These are phyloP conservation scores for Bucco capensis DNA, from an alignment of 2,113 vertebrate genomes.

Conservation along the genomic window DNA sequence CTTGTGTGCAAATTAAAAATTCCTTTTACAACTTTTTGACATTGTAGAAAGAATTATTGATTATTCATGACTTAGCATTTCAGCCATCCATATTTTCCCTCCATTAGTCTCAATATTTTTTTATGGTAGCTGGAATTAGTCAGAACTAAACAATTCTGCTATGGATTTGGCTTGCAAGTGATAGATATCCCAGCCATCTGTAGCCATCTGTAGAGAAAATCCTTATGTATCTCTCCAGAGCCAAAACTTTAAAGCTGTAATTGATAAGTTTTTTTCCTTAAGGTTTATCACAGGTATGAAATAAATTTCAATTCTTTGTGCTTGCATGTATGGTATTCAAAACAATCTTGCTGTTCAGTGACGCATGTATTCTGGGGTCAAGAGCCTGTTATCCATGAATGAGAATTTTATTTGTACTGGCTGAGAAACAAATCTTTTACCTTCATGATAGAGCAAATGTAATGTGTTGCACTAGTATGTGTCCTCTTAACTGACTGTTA, in stretches of 20 bases:
- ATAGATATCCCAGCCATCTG: background rate
- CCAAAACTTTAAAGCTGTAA: background rate
- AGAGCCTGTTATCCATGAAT: background rate
- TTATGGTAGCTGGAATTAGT: background rate
- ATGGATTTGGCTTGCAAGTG: background rate
- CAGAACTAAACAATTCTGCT: background rate
- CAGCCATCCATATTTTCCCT: background rate
- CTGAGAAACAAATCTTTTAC: background rate
- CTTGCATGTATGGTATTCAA: background rate
- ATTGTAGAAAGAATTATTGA: background rate
- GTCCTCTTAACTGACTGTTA: background rate
- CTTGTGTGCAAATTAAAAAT: background rate
- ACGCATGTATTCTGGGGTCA: background rate
- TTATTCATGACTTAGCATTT: background rate
- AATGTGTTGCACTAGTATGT: background rate
- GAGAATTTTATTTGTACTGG: background rate
- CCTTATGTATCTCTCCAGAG: background rate
- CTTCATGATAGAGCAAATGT: background rate
- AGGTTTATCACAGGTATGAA: background rate
- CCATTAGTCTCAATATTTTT: background rate
- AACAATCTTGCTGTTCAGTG: background rate
- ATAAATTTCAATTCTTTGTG: background rate
- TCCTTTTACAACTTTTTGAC: background rate
- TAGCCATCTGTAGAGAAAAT: background rate
- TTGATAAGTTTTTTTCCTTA: background rate